Evolutionary conservation across 2,888 invertebrate genomes (phyloP).

Genomic region (Drosophila incognita): DNA sequence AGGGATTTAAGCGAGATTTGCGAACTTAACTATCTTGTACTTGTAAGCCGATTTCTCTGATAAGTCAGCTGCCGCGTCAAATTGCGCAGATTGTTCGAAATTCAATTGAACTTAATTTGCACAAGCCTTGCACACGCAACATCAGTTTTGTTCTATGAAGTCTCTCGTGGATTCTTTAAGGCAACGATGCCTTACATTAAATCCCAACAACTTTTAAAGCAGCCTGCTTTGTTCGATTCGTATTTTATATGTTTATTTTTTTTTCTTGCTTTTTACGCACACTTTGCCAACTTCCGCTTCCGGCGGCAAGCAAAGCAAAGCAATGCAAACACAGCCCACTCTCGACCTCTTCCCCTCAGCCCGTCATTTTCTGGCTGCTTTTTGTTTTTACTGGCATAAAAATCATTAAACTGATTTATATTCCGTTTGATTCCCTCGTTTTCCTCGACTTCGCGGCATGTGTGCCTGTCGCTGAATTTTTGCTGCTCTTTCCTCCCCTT

Average conservation of each 20-base stretch:
- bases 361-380: slow-evolving; percentile 20
- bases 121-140: slow-evolving; percentile 32
- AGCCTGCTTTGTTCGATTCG: slow-evolving; percentile 20
- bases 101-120: slow-evolving; percentile 58
- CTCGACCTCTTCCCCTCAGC: slow-evolving; percentile 24
- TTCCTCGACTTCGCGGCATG: slow-evolving; percentile 49
- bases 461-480: slow-evolving; percentile 33
- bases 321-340: slow-evolving; percentile 62
- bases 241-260: slow-evolving; percentile 25
- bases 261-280: slow-evolving; percentile 51
- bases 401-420: slow-evolving; percentile 82
- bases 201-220: slow-evolving; percentile 50
- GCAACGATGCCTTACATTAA: slow-evolving; percentile 16
- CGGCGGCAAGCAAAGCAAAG: slow-evolving; percentile 63
- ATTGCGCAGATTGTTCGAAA: slow-evolving; percentile 26
- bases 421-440: slow-evolving; percentile 73
- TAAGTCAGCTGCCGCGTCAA: slow-evolving; percentile 15
- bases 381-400: slow-evolving; percentile 67
- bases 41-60: slow-evolving; percentile 38
- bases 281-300: slow-evolving; percentile 70
- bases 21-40: slow-evolving; percentile 5
- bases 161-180: slow-evolving; percentile 16
- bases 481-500: slow-evolving; percentile 18
- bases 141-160: slow-evolving; percentile 31
- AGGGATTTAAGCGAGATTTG: neutral